These are phyloP conservation scores for Premnoplex brunnescens DNA, from an alignment of 2,797 vertebrate genomes.

Conservation along the genomic window DNA sequence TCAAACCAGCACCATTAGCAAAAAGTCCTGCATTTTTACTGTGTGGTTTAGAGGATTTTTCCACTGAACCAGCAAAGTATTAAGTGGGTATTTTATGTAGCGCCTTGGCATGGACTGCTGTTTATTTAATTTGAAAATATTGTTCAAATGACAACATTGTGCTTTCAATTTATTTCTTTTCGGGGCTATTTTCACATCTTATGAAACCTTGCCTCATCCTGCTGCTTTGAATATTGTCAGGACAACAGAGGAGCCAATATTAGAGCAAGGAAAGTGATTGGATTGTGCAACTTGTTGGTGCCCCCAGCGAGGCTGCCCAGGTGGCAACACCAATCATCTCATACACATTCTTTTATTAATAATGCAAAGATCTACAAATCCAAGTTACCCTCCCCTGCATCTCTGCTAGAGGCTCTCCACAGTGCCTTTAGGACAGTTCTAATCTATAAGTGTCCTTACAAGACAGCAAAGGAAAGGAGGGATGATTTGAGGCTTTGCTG, in stretches of 20 bases:
- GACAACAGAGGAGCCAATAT: neutral
- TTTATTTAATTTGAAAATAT: conserved; percentile 33
- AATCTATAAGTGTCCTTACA: neutral
- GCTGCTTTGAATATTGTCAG: neutral
- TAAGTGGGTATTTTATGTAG: neutral
- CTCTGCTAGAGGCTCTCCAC: neutral
- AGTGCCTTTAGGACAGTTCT: neutral
- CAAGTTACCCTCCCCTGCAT: neutral
- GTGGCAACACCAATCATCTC: neutral
- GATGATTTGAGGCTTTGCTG: neutral
- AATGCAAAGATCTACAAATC: neutral
- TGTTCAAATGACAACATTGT: conserved; percentile 13
- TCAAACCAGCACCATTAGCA: conserved; percentile 45
- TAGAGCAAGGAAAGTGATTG: neutral
- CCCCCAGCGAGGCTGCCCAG: neutral
- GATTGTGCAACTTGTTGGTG: neutral
- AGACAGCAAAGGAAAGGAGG: neutral
- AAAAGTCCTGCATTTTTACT: conserved; percentile 4
- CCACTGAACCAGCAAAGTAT: conserved; percentile 20
- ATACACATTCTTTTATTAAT: neutral
- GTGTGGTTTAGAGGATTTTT: conserved; percentile 48
- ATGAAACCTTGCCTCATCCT: neutral
- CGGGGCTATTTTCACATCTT: conserved; percentile 33
- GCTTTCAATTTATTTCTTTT: conserved; percentile 30
- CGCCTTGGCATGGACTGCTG: neutral